Evolutionary conservation across 2,888 invertebrate species (phyloP).

Genomic region (Steinernema carpocapsae): DNA sequence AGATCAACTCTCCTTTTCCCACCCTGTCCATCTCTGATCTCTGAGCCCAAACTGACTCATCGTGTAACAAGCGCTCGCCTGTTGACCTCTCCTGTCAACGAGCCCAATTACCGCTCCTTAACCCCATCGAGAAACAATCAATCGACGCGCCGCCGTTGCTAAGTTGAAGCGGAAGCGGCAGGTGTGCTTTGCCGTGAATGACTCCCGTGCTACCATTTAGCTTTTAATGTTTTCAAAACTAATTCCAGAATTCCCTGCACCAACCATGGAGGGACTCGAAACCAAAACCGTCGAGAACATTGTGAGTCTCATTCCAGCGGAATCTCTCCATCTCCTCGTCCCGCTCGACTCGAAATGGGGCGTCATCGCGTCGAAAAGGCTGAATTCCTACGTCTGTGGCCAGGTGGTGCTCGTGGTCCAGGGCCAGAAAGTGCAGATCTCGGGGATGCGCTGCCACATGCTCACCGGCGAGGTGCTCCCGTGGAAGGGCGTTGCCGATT

Average conservation of each 20-base stretch:
- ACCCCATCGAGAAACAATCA: background rate
- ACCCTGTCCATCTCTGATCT: too few relatives aligned
- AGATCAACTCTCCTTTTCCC: too few relatives aligned
- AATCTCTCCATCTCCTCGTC: background rate
- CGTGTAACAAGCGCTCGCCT: background rate
- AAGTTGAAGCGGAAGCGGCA: background rate
- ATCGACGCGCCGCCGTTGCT: background rate
- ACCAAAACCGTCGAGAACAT: background rate
- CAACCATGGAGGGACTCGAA: conserved; percentile 17
- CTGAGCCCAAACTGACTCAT: too few relatives aligned
- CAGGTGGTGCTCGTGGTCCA: background rate
- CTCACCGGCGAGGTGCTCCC: background rate
- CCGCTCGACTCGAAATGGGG: conserved; percentile 17
- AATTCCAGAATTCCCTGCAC: background rate
- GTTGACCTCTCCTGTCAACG: background rate
- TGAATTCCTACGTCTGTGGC: conserved; percentile 7
- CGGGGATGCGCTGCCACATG: background rate
- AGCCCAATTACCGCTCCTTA: background rate
- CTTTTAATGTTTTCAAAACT: background rate
- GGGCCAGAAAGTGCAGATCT: background rate
- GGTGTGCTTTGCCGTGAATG: background rate
- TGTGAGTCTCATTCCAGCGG: background rate
- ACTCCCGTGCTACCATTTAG: background rate
- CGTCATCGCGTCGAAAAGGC: background rate
- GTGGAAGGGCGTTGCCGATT: background rate